Base-by-base conservation (phyloP, 2,888 invertebrate species). In the Galeopsomyia nigrocyanea region DNA sequence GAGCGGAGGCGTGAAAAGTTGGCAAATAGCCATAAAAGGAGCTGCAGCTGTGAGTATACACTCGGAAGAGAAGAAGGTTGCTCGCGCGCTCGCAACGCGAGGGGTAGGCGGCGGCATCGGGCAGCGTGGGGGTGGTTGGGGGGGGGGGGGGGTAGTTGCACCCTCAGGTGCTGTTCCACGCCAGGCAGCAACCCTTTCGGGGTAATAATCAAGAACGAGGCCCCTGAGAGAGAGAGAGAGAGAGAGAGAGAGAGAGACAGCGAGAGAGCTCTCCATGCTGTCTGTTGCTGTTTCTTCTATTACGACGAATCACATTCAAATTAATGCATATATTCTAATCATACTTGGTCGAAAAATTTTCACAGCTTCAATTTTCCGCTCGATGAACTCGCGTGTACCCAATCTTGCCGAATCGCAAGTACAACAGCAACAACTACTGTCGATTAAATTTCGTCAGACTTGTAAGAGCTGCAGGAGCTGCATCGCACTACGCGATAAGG, bases 291-390 rank as follows among this genome's bases (percentile, higher is more conserved):
- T 17, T 39, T 19, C 47, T 62, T 17, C 57, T 82, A 85, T 85
- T 84, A 85, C 83, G 84, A 84, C 82, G 82, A 84, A 84, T 85
- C 82, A 83, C 82, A 82, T 83, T 80, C 79, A 78, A 80, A 79
- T 79, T 80, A 57, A 76, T 81, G 82, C 80, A 81, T 83, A 80
- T 26, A 26, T 26, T 26, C 79, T 81, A 80, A 81, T 80, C 26
- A 17, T 77, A 79, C 79, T 21, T 39, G 39, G 16, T 7, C 10
- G 21, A 57, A 51, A 55, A 64, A 19, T 10, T 39, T 39, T 7
- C 7, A 39, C 39, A 5, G 13, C 39, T 39, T 39, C 39, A 39
- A 3, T 39, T 31, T 31, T 3, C 31, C 7, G 7, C 31, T 31
- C 31, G 7, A 31, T 31, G 3, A 31, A 31, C 7, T 31, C 31